Base-by-base conservation (phyloP, 2,888 invertebrate genomes). In the Entomobrya multifasciata region DNA sequence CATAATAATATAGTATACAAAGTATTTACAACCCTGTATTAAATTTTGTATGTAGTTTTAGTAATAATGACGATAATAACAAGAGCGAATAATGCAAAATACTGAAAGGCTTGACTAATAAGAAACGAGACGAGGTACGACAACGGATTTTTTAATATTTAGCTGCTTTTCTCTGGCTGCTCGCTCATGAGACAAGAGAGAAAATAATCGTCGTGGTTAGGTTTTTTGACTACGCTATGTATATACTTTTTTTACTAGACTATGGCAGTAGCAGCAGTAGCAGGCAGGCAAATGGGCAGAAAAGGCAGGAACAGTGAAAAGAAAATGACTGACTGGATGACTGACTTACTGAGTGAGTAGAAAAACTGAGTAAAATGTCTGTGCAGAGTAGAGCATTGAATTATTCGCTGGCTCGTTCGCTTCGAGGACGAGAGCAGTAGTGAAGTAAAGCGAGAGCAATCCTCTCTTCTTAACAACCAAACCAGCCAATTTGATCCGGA, bases 401-500 rank as follows among this genome's bases (percentile, higher is more conserved):
- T 22, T 70, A 47, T 49, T 70, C 36, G 70, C 47, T 70, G 70
- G 70, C 44, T 70, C 44, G 70, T 36, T 70, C 47, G 25, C 65
- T 67, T 67, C 65, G 65, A 67, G 65, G 65, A 65, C 44, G 67
- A 67, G 67, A 67, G 70, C 70, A 70, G 70, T 70, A 70, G 70
- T 47, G 44, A 70, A 47, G 70, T 70, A 70, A 70, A 55, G 36
- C 36, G 22, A 67, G 52, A 80, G 55, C 65, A 47, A 70, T n/a
- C 70, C 70, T 47, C 47, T 47, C 70, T 49, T 36, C 17, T 8
- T n/a, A 70, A 41, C 70, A 70, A 0, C 62, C 65, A 30, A 44
- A n/a, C 49, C 60, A 67, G 25, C 62, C 65, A 79, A 79, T 62
- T 79, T 79, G 49, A 80, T 80, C 80, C 80, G 70, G 80, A 70